Evolutionary conservation across 2,888 invertebrate genomes (phyloP).

Genomic region (Melipona bicolor): DNA sequence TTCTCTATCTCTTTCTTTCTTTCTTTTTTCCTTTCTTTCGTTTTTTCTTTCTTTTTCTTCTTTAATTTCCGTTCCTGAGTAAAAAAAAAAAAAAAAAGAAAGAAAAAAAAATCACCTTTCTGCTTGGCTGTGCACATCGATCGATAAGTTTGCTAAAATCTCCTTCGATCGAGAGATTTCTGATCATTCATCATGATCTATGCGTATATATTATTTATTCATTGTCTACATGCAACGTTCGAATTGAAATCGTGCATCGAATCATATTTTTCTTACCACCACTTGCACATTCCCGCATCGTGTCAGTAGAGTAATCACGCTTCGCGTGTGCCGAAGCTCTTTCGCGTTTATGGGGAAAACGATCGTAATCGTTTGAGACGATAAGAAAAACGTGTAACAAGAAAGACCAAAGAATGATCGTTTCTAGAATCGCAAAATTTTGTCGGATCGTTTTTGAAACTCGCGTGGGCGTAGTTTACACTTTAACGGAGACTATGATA

Average conservation of each 20-base stretch:
- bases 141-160: constrained; percentile 69
- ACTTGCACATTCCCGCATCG: constrained; percentile 66
- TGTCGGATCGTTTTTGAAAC: background rate
- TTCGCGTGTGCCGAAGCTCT: constrained; percentile 47
- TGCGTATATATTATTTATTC: constrained; percentile 14
- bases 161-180: constrained; percentile 54
- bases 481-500: constrained; percentile 28
- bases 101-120: constrained; percentile 49
- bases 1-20: constrained; percentile 37
- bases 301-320: constrained; percentile 55
- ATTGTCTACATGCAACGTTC: constrained; percentile 33
- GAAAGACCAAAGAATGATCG: constrained; percentile 18
- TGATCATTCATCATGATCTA: constrained; percentile 34
- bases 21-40: constrained; percentile 32
- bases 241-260: constrained; percentile 38
- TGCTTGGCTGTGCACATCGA: constrained; percentile 80
- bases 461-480: constrained; percentile 27
- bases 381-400: background rate
- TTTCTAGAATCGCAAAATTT: constrained; percentile 3
- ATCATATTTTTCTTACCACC: constrained; percentile 44
- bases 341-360: constrained; percentile 37
- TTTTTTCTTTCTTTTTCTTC: constrained; percentile 32
- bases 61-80: constrained; percentile 40
- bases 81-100: too few species aligned
- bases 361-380: constrained; percentile 15